Evolutionary conservation across 2,888 invertebrate species (phyloP).

Genomic region (Zaprionus obscuricornis): DNA sequence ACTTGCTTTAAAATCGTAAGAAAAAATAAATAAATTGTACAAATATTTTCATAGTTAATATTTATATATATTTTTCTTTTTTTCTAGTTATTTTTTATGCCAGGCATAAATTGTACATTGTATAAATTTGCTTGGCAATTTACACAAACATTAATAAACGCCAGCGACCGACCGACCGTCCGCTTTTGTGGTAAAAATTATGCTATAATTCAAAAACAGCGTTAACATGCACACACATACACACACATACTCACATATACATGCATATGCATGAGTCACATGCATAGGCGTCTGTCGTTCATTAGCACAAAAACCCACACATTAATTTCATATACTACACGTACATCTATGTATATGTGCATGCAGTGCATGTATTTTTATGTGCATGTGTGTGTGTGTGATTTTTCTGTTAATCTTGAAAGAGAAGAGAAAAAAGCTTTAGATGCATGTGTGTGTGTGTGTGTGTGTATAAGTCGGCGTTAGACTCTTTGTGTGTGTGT

Average conservation of each 20-base stretch:
- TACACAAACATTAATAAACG: constrained; percentile 46
- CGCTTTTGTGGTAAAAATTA: constrained; percentile 67
- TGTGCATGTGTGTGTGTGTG: constrained; percentile 22
- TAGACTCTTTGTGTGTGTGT: constrained; percentile 16
- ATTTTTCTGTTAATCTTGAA: constrained; percentile 53
- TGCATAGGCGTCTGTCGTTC: constrained; percentile 51
- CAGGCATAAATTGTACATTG: constrained; percentile 27
- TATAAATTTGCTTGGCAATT: constrained; percentile 53
- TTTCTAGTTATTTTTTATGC: constrained; percentile 24
- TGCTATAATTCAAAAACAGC: constrained; percentile 75
- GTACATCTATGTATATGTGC: constrained; percentile 8
- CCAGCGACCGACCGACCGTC: too few relatives aligned
- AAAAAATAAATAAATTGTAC: constrained; percentile 8
- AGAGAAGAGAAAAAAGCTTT: constrained; percentile 45
- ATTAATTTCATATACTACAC: constrained; percentile 67
- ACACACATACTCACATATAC: constrained; percentile 22
- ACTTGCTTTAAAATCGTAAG: constrained; percentile 1
- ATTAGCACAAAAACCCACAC: constrained; percentile 74
- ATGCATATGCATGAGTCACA: constrained; percentile 1
- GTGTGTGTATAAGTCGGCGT: constrained; percentile 10
- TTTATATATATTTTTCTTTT: constrained; percentile 18
- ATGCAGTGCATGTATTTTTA: not conserved
- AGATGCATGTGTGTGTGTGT: constrained; percentile 22
- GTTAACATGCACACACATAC: constrained; percentile 27
- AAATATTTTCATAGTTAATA: constrained; percentile 64